Conservation (phyloP, 1,140 invertebrate species). For the Cotesia chilonis region DNA sequence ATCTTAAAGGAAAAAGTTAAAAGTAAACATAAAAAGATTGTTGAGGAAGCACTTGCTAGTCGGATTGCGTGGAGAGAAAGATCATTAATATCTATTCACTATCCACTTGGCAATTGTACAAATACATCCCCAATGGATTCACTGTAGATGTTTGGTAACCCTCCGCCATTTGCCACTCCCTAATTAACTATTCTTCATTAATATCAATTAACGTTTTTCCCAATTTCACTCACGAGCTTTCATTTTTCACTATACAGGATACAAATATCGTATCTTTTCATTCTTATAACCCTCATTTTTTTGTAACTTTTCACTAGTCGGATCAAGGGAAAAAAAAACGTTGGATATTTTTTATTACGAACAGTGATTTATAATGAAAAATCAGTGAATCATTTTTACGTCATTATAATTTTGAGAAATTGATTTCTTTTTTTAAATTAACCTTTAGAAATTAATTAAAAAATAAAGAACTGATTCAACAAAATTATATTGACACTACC, state of each 20-base stretch:
- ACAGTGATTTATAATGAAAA: too few species aligned
- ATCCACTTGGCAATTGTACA: constrained; percentile 45
- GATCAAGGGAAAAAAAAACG: too few species aligned
- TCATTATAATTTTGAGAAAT: too few species aligned
- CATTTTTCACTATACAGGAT: not conserved
- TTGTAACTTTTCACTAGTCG: too few species aligned
- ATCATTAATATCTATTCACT: constrained; percentile 46
- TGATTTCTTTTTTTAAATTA: too few species aligned
- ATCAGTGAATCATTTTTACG: too few species aligned
- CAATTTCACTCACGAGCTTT: constrained; percentile 1
- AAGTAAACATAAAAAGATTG: constrained; percentile 4
- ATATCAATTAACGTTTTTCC: constrained; percentile 49
- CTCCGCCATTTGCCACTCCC: constrained; percentile 35
- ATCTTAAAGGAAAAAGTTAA: not conserved
- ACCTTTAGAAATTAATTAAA: too few species aligned
- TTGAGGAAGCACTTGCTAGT: not conserved
- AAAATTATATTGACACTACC: too few species aligned
- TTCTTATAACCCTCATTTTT: too few species aligned
- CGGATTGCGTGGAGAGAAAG: constrained; percentile 16
- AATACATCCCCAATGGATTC: constrained; percentile 42
- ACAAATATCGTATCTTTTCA: too few species aligned
- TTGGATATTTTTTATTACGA: too few species aligned
- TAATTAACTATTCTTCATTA: constrained; percentile 54
- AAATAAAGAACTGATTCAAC: too few species aligned
- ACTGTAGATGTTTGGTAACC: not conserved